Evolutionary conservation across 2,113 vertebrate genomes (phyloP).

Genomic region (Fukomys damarensis): DNA sequence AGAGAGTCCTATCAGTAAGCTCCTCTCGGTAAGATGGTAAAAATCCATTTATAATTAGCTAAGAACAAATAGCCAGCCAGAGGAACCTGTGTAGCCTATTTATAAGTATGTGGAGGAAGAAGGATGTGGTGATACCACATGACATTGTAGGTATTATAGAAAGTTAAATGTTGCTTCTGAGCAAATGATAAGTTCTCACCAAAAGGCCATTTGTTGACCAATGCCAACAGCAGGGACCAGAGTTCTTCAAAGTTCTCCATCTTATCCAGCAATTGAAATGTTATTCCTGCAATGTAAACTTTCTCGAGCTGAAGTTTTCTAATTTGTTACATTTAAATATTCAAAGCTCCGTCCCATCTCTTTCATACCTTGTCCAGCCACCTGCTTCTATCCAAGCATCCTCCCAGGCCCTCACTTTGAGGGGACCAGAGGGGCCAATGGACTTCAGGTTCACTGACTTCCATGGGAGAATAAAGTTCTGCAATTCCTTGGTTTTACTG

Average conservation of each 20-base stretch:
- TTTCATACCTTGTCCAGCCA: not conserved
- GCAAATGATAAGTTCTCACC: conserved; percentile 5
- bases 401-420: not conserved
- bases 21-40: not conserved
- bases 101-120: not conserved
- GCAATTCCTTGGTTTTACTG: conserved; percentile 21
- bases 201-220: not conserved
- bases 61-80: not conserved
- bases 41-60: conserved; percentile 59
- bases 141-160: not conserved
- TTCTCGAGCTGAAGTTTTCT: not conserved
- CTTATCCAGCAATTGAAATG: not conserved
- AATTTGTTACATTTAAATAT: not conserved
- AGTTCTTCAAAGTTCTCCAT: not conserved
- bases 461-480: not conserved
- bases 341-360: not conserved
- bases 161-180: not conserved
- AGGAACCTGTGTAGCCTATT: not conserved
- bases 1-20: not conserved
- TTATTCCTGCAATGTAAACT: not conserved
- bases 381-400: not conserved
- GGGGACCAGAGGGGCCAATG: not conserved
- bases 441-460: not conserved
- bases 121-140: not conserved
- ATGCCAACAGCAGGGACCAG: not conserved